Evolutionary conservation across 2,888 invertebrate species (phyloP).

Genomic region (Gasteruption jaculator): DNA sequence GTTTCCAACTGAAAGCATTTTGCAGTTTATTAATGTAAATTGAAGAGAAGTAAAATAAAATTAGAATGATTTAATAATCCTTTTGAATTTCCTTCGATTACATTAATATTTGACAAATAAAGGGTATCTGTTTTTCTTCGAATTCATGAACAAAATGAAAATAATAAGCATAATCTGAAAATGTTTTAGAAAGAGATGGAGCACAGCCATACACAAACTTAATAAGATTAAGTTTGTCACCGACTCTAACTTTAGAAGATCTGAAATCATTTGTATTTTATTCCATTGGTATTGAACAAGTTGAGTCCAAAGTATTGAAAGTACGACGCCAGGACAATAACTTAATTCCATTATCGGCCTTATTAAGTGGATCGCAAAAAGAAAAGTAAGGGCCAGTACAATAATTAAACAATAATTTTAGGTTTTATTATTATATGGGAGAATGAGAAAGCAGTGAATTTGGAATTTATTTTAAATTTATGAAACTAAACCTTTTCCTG

Average conservation of each 20-base stretch:
- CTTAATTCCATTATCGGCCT: slow-evolving; percentile 50
- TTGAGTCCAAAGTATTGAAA: slow-evolving; percentile 51
- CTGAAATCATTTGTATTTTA: slow-evolving; percentile 31
- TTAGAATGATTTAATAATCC: too few species aligned
- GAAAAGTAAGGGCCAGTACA: slow-evolving; percentile 33
- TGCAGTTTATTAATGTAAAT: too few species aligned
- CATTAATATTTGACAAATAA: not conserved
- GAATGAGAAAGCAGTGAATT: not conserved
- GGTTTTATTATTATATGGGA: not conserved
- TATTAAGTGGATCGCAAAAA: slow-evolving; percentile 43
- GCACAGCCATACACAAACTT: slow-evolving; percentile 29
- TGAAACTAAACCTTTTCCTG: slow-evolving; percentile 6
- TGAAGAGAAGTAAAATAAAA: too few species aligned
- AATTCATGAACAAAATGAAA: too few species aligned
- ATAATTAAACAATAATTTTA: slow-evolving; percentile 9
- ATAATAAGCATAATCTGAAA: too few species aligned
- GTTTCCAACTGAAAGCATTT: too few species aligned
- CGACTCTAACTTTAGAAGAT: slow-evolving; percentile 32
- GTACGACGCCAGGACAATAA: slow-evolving; percentile 49
- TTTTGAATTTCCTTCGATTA: not conserved
- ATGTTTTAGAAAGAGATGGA: slow-evolving; percentile 29
- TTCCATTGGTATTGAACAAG: slow-evolving; percentile 34
- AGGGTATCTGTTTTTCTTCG: too few species aligned
- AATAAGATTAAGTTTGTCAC: slow-evolving; percentile 30
- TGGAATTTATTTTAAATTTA: too few species aligned